Percentiles rank a stretch among this genome's conserved stretches.
Conservation (phyloP, 1,140 invertebrate species). For the Brachionus rotundiformis region DNA sequence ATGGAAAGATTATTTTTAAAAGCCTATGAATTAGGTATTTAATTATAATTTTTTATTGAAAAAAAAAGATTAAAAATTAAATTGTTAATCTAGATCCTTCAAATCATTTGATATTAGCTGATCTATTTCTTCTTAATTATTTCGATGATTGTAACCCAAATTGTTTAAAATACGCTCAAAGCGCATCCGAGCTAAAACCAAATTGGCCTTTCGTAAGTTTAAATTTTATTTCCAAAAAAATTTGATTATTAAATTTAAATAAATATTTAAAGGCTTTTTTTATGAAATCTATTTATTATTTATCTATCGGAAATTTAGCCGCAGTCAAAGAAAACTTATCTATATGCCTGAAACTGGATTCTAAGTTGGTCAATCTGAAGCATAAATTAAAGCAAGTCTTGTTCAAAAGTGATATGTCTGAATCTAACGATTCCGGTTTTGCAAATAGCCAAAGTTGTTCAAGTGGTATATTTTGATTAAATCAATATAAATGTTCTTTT, state of each 20-base stretch:
- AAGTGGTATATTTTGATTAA: neutral
- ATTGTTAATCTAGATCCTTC: conserved; percentile 28
- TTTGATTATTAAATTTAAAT: neutral
- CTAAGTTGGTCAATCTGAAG: neutral
- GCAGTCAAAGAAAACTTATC: conserved; percentile 7
- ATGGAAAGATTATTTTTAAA: conserved; percentile 22
- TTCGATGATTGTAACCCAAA: conserved; percentile 21
- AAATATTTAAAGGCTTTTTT: conserved; percentile 29
- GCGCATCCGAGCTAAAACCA: conserved; percentile 13
- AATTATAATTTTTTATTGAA: neutral
- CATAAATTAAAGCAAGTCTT: neutral
- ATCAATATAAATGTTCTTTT: neutral
- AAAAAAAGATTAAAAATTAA: conserved; percentile 15
- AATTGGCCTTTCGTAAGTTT: conserved; percentile 50
- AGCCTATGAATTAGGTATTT: conserved; percentile 42
- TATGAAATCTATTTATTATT: conserved; percentile 38
- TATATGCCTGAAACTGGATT: neutral
- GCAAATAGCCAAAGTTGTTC: neutral
- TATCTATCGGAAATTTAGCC: neutral
- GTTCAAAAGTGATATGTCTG: neutral
- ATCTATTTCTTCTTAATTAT: conserved; percentile 49
- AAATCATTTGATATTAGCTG: conserved; percentile 46
- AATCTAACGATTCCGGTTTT: neutral
- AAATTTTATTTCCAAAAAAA: neutral
- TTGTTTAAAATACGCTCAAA: conserved; percentile 50